These are phyloP conservation scores for Urophycis tenuis DNA, from an alignment of 2,797 vertebrate genomes.

Conservation along the genomic window DNA sequence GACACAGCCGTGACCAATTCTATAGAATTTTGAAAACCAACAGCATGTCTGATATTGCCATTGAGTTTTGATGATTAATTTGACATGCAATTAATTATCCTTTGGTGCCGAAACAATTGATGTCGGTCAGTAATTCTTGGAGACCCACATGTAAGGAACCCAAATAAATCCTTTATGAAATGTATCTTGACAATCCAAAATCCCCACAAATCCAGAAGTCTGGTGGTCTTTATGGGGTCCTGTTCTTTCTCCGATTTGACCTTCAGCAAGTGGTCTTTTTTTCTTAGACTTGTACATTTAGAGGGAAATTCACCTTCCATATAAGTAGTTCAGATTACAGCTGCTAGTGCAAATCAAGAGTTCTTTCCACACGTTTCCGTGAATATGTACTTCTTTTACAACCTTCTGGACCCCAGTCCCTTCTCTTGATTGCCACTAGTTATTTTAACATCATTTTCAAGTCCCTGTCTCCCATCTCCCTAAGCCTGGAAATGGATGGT, in stretches of 20 bases:
- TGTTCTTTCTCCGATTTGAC: background rate
- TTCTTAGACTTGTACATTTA: background rate
- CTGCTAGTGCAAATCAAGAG: background rate
- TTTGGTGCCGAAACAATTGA: slow-evolving; percentile 41
- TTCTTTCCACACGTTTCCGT: background rate
- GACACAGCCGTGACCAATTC: background rate
- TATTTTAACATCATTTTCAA: slow-evolving; percentile 62
- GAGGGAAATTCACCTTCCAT: background rate
- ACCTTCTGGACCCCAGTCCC: slow-evolving; percentile 52
- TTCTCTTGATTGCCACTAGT: slow-evolving; percentile 60
- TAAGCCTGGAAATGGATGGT: slow-evolving; percentile 33
- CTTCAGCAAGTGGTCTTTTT: background rate
- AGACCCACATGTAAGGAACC: background rate
- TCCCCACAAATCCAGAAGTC: background rate
- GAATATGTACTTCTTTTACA: slow-evolving; percentile 43
- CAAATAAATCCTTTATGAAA: background rate
- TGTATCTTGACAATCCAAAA: background rate
- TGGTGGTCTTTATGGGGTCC: background rate
- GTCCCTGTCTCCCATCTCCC: slow-evolving; percentile 36
- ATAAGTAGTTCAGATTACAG: background rate
- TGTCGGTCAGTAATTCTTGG: slow-evolving; percentile 31
- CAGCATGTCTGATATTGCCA: background rate
- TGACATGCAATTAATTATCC: slow-evolving; percentile 27
- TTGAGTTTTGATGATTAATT: background rate
- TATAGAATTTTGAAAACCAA: background rate